Evolutionary conservation across 2,797 vertebrate species (phyloP), one percentile per base, ranked within the genome.

Genomic region (Hippoglossus hippoglossus): DNA sequence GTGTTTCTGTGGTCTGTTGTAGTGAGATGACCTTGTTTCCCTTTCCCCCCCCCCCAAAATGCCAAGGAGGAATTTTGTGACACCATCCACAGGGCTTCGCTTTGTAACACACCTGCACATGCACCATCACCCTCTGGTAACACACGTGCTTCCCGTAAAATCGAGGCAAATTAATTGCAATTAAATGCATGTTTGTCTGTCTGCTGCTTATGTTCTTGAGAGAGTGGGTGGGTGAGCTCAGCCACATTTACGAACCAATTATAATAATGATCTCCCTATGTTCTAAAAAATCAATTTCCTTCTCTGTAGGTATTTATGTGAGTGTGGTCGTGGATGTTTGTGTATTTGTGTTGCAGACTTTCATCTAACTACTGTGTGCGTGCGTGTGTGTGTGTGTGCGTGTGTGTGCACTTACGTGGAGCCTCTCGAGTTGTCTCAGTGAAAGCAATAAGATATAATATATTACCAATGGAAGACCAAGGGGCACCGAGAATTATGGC

Each of bases 241-340:
- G 61, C 80, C 68, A 87, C 87, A 87, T 92, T 92, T 89, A 89
- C 86, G 90, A 87, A 84, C 87, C 87, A 91, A 91, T 92, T 93
- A 87, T 90, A 91, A 86, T 87, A 86, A 91, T 93, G 84, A 93
- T 91, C 89, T 87, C 75, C 63, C 57, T 77, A 76, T 88, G 87
- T 91, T 92, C 78, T 83, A 71, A 87, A 77, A 89, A 92, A 92
- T 90, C 84, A 89, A 84, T 93, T 90, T 87, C 72, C 75, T 65
- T 86, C 86, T 83, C 85, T 80, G 78, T 88, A 69, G 77, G 83
- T 73, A 36, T 69, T 71, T 79, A 64, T 58, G 69, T 71, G 19
- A 46, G 59, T 44, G 41, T 34, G 63, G 57, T 18, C 46, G 26
- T 57, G 39, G 44, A 63, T 57, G 52, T 64, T 56, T 60, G 34